Percentiles rank a stretch among this genome's conserved stretches.
phyloP scores from a whole-genome alignment of 1,140 invertebrate genomes.

The Papilio polyxenes region DNA sequence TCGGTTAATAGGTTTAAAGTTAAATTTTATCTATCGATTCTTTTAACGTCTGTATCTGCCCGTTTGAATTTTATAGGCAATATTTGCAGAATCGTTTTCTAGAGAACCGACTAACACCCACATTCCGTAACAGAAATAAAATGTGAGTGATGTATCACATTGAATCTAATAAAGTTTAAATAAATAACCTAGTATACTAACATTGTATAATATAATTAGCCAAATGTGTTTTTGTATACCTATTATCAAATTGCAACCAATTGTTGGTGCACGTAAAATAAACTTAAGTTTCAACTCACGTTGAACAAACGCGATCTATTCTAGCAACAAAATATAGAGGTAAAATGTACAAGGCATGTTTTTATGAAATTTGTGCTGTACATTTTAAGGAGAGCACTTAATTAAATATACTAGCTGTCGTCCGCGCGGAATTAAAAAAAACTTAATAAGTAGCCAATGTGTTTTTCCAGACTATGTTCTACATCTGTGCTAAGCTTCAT shows the following conservation, averaged over 20 bases:
- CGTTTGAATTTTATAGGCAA: conserved; percentile 6
- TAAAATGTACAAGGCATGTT: not conserved
- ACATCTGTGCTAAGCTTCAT: too few relatives aligned
- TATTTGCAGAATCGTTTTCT: not conserved
- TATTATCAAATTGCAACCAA: too few relatives aligned
- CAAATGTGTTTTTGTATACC: too few relatives aligned
- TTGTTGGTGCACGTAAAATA: too few relatives aligned
- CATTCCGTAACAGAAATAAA: not conserved
- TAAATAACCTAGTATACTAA: not conserved
- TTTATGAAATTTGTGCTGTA: not conserved
- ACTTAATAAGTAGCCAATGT: too few relatives aligned
- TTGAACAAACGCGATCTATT: not conserved
- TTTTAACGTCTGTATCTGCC: conserved; percentile 14
- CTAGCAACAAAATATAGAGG: not conserved
- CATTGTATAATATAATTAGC: too few relatives aligned
- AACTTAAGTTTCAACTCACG: not conserved
- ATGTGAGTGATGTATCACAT: not conserved
- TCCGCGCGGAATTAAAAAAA: too few relatives aligned
- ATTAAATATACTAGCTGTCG: not conserved
- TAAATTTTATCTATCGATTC: not conserved
- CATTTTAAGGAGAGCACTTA: not conserved
- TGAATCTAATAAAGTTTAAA: not conserved
- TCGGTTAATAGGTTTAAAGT: not conserved
- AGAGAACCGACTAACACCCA: not conserved
- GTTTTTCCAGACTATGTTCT: too few relatives aligned